A percentile compares a stretch with the other conserved stretches of the same genome.
These are phyloP conservation scores for Masticophis lateralis DNA, from an alignment of 2,797 vertebrate species.

Conservation along the genomic window DNA sequence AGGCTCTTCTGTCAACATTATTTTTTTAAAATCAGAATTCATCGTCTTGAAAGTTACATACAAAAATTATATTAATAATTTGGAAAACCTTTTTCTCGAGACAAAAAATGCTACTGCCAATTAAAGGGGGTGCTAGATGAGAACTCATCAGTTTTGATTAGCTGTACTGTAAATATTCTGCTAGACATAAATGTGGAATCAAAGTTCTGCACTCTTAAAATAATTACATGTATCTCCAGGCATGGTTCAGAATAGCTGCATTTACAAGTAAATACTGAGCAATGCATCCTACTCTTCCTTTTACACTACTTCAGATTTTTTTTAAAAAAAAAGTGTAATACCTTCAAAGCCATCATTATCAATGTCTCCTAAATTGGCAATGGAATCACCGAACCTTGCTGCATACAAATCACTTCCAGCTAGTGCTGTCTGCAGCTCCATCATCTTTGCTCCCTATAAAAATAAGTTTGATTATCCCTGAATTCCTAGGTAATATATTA, in stretches of 20 bases:
- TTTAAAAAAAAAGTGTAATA: slow-evolving; percentile 52
- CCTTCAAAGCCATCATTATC: slow-evolving; percentile 93
- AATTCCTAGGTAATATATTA: neutral
- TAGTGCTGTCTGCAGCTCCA: slow-evolving; percentile 79
- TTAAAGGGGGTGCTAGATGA: neutral
- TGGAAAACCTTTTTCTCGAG: neutral
- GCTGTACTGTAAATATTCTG: neutral
- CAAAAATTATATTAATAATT: neutral
- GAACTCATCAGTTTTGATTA: neutral
- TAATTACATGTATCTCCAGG: neutral
- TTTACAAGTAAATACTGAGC: neutral
- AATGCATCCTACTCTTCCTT: neutral
- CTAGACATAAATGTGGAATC: neutral
- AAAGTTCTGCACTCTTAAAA: neutral
- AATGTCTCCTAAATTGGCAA: slow-evolving; percentile 89
- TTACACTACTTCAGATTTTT: neutral
- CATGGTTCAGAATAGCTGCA: slow-evolving; percentile 17
- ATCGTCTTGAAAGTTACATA: neutral
- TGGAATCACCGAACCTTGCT: slow-evolving; percentile 90
- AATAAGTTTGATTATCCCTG: neutral
- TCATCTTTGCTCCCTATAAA: slow-evolving; percentile 76
- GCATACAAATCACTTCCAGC: slow-evolving; percentile 82
- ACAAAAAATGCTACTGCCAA: neutral
- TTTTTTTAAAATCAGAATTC: neutral
- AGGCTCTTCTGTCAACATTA: neutral